Evolutionary conservation across 2,888 invertebrate genomes (phyloP), one percentile per base, ranked within the genome.

Genomic region (Heliconius charithonia): DNA sequence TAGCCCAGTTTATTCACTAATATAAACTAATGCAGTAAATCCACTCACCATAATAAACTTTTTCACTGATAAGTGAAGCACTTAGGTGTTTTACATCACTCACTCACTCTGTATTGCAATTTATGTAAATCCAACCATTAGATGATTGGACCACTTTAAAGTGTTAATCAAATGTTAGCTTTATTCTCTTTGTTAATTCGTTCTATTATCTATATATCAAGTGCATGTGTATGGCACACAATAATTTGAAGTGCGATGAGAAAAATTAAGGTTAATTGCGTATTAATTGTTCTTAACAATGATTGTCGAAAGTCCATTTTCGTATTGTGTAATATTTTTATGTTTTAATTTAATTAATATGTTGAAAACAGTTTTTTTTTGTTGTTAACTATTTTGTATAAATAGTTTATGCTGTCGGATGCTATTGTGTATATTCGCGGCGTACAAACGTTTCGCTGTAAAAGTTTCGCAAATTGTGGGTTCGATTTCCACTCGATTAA

Each of bases 181-280:
- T 59, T 72, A 72, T 72, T 37, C 72, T 72, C 72, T 59, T 37
- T 16, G 69, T 72, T 72, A 72, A 32, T 72, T 72, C 32, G 59
- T 72, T 56, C 25, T 13, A 72, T 59, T 59, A 72, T 72, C 59
- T 59, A 72, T 59, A 25, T 72, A 72, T 59, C 56, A n/a, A 56
- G 19, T 22, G 56, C 32, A 51, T 59, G 19, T 22, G 56, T 59
- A 51, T 59, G n/a, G 16, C 32, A 32, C n/a, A 32, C 59, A 72
- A 72, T 72, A 71, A 72, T 4, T 32, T 59, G 59, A 59, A 59
- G 59, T 59, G 72, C 59, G n/a, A 62, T 74, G 37, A 27, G 41
- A 74, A 74, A 63, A 74, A 74, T 74, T 74, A 63, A 65, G 74
- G 74, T 74, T 74, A 74, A 74, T 65, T 63, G 74, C 74, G 19